Conservation (phyloP, 2,113 vertebrate genomes). For the Pelecanus crispus region DNA sequence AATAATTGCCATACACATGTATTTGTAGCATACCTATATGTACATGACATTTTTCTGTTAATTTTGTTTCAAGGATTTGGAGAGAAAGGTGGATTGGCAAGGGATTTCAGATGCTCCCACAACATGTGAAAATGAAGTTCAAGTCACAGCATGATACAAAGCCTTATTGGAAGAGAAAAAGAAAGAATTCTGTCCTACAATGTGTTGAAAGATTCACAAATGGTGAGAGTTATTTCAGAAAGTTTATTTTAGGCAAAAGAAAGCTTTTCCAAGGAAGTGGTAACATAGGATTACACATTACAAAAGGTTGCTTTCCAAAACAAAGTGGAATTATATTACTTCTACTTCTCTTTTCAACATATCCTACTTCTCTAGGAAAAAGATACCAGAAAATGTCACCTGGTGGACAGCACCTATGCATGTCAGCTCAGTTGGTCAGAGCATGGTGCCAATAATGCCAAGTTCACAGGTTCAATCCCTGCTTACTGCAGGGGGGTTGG, state of each 20-base stretch:
- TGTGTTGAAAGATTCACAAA: slow-evolving; percentile 48
- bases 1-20: neutral
- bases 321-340: neutral
- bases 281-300: neutral
- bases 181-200: neutral
- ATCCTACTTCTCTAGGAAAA: neutral
- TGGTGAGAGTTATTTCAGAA: slow-evolving; percentile 34
- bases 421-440: no score
- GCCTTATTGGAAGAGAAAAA: slow-evolving; percentile 7
- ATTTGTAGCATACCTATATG: neutral
- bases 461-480: no score
- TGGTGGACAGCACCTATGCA: neutral
- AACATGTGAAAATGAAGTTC: slow-evolving; percentile 29
- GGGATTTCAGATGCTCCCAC: slow-evolving; percentile 15
- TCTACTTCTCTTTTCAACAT: neutral
- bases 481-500: no score
- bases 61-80: neutral
- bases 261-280: neutral
- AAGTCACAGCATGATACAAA: slow-evolving; percentile 3
- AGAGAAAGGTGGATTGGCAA: neutral
- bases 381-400: neutral
- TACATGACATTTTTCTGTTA: neutral
- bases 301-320: slow-evolving; percentile 10
- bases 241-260: slow-evolving; percentile 33
- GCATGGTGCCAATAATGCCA: no score